Conservation (phyloP, 2,888 invertebrate genomes). For the Dryadula phaetusa region DNA sequence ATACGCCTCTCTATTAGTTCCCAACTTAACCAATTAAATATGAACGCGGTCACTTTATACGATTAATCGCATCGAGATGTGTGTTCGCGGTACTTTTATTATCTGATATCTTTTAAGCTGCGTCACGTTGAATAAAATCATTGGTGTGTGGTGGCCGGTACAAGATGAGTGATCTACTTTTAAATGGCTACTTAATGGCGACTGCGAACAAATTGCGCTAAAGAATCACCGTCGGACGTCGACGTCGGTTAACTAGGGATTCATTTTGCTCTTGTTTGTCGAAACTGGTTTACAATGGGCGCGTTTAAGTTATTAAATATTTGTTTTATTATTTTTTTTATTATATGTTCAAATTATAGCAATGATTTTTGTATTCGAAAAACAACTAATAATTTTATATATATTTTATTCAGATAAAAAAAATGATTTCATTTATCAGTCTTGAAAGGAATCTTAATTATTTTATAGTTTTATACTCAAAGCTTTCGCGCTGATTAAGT, state of each 20-base stretch:
- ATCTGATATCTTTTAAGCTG: slow-evolving; percentile 74
- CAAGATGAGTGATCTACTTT: slow-evolving; percentile 70
- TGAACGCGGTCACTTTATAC: slow-evolving; percentile 60
- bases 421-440: too few relatives aligned
- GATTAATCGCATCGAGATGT: slow-evolving; percentile 69
- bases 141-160: slow-evolving; percentile 54
- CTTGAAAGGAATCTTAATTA: not conserved
- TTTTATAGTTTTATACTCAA: not conserved
- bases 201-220: slow-evolving; percentile 68
- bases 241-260: slow-evolving; percentile 40
- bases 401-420: not conserved
- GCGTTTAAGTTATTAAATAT: slow-evolving; percentile 16
- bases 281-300: slow-evolving; percentile 43
- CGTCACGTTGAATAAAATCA: slow-evolving; percentile 74
- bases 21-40: slow-evolving; percentile 68
- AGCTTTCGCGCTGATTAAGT: not conserved
- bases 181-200: slow-evolving; percentile 68
- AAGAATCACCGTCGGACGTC: slow-evolving; percentile 55
- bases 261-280: slow-evolving; percentile 47
- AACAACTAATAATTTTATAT: not conserved
- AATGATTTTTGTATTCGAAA: not conserved
- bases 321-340: slow-evolving; percentile 5
- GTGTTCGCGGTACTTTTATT: slow-evolving; percentile 60
- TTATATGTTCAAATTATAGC: slow-evolving; percentile 10
- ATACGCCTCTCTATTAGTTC: slow-evolving; percentile 34